Conservation (phyloP, 2,113 vertebrate species). For the Hydrolagus affinis region DNA sequence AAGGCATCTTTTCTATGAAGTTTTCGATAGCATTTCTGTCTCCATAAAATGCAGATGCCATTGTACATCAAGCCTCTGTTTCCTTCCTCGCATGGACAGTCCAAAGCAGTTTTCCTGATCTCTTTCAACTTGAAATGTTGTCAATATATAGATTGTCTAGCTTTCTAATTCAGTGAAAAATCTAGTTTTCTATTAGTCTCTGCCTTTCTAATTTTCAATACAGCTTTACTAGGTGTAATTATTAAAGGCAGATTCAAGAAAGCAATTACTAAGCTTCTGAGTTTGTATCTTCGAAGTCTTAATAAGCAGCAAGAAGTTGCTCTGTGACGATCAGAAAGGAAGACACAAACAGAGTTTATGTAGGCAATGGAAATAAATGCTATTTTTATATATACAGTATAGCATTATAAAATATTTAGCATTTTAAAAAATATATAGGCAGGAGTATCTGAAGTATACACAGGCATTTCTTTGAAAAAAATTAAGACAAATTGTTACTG, state of each 20-base stretch:
- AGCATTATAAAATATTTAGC: not conserved
- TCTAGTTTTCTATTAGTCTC: slow-evolving; percentile 99
- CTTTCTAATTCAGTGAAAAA: slow-evolving; percentile 98
- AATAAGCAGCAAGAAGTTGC: slow-evolving; percentile 72
- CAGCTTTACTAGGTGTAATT: slow-evolving; percentile 90
- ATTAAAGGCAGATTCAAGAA: slow-evolving; percentile 98
- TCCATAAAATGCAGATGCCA: slow-evolving; percentile 62
- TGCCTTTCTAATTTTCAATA: slow-evolving; percentile 76
- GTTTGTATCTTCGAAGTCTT: slow-evolving; percentile 94
- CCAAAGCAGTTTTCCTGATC: slow-evolving; percentile 96
- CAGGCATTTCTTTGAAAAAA: not conserved
- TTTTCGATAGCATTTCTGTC: slow-evolving; percentile 61
- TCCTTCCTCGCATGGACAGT: slow-evolving; percentile 73
- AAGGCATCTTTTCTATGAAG: slow-evolving; percentile 58
- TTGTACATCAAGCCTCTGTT: slow-evolving; percentile 69
- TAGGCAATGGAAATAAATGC: not conserved
- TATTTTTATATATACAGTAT: not conserved
- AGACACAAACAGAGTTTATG: slow-evolving; percentile 30
- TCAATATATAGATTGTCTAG: slow-evolving; percentile 96
- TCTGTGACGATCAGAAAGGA: slow-evolving; percentile 28
- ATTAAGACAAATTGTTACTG: not conserved
- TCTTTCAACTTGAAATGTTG: slow-evolving; percentile 88
- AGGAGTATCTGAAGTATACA: not conserved
- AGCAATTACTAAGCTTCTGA: slow-evolving; percentile 86
- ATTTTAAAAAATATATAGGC: not conserved